Evolutionary conservation across 2,797 vertebrate species (phyloP).

Genomic region (Nasua narica): DNA sequence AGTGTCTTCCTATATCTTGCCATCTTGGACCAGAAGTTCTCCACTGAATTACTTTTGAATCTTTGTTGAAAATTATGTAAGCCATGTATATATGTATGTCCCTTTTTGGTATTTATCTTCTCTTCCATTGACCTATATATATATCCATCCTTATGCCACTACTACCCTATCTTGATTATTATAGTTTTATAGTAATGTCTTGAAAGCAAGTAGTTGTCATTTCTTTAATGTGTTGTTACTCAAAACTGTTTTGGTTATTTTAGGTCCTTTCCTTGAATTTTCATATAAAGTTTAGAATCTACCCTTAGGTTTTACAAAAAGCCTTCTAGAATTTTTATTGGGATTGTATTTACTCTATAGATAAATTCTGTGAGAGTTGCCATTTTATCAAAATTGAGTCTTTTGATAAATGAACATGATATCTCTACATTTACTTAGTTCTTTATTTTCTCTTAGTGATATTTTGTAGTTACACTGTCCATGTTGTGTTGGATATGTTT

Average conservation of each 20-base stretch:
- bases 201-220: neutral
- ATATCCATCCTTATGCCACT: neutral
- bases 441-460: neutral
- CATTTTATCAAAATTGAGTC: neutral
- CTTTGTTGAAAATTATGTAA: neutral
- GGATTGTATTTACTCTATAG: neutral
- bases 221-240: neutral
- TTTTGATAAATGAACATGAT: neutral
- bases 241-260: neutral
- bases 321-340: neutral
- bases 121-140: neutral
- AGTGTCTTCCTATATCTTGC: neutral
- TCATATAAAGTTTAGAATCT: neutral
- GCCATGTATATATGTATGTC: neutral
- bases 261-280: neutral
- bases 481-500: neutral
- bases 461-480: neutral
- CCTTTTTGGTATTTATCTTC: neutral
- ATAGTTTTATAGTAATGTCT: neutral
- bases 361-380: neutral
- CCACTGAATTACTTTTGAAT: neutral
- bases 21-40: neutral
- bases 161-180: neutral
- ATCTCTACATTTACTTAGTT: neutral
- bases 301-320: neutral